These are phyloP conservation scores for Pantala flavescens DNA, from an alignment of 1,140 invertebrate genomes.

Conservation along the genomic window DNA sequence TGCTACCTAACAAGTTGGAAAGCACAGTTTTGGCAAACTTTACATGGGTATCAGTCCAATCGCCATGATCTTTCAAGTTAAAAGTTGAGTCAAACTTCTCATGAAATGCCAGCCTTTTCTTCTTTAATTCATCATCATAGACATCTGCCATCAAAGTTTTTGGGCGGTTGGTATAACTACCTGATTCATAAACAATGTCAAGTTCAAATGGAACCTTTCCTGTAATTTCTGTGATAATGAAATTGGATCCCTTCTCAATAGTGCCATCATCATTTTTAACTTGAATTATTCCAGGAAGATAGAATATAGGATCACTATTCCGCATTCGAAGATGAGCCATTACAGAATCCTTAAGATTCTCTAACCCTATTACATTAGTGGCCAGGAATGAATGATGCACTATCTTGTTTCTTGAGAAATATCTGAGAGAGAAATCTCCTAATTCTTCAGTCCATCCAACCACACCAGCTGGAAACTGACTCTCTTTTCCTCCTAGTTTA, in stretches of 20 bases:
- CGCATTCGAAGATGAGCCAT: slow-evolving; percentile 50
- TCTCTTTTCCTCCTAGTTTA: slow-evolving; percentile 41
- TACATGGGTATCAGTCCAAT: slow-evolving; percentile 44
- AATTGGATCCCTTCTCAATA: slow-evolving; percentile 32
- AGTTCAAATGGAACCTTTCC: slow-evolving; percentile 70
- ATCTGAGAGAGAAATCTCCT: slow-evolving; percentile 60
- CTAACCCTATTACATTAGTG: slow-evolving; percentile 56
- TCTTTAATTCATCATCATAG: slow-evolving; percentile 50
- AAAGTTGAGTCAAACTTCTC: slow-evolving; percentile 64
- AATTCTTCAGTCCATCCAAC: slow-evolving; percentile 64
- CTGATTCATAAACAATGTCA: slow-evolving; percentile 76
- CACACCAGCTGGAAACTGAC: slow-evolving; percentile 42
- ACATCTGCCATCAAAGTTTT: slow-evolving; percentile 46
- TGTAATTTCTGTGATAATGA: slow-evolving; percentile 70
- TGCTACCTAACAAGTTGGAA: slow-evolving; percentile 90
- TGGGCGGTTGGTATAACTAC: slow-evolving; percentile 44
- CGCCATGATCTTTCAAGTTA: slow-evolving; percentile 54
- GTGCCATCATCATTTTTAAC: slow-evolving; percentile 37
- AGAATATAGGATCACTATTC: slow-evolving; percentile 42
- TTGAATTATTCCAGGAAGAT: slow-evolving; percentile 47
- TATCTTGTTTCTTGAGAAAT: slow-evolving; percentile 42
- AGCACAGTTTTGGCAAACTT: slow-evolving; percentile 77
- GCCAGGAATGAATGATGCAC: slow-evolving; percentile 62
- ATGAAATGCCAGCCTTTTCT: slow-evolving; percentile 48
- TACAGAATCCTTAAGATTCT: slow-evolving; percentile 67